These are phyloP conservation scores for Pygmarrhopalites habei DNA, from an alignment of 1,140 invertebrate genomes.

Conservation along the genomic window DNA sequence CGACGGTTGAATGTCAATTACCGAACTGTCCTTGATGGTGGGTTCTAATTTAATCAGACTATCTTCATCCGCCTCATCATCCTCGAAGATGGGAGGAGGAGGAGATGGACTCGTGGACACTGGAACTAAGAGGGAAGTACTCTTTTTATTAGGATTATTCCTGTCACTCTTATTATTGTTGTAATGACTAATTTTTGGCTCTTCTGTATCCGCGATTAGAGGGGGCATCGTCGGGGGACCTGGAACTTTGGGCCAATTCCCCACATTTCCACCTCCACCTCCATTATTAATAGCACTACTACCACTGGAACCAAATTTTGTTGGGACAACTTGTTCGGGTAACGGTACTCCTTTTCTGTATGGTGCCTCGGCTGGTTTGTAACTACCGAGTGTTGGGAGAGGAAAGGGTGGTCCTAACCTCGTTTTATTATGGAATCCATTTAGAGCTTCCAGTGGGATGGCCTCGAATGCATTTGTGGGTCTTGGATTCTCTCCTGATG, in stretches of 20 bases:
- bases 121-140: conserved; percentile 17
- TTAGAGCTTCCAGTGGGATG: conserved; percentile 35
- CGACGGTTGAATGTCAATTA: background rate
- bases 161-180: background rate
- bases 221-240: conserved; percentile 5
- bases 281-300: background rate
- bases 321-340: conserved; percentile 65
- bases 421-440: conserved; percentile 25
- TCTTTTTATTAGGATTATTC: background rate
- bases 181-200: background rate
- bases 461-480: conserved; percentile 29
- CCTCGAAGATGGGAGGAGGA: background rate
- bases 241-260: conserved; percentile 8
- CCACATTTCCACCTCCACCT: background rate
- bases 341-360: conserved; percentile 59
- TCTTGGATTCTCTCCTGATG: background rate
- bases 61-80: conserved; percentile 3
- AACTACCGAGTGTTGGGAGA: conserved; percentile 35
- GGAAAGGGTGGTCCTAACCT: conserved; percentile 36
- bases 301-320: conserved; percentile 7
- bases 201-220: background rate
- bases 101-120: background rate
- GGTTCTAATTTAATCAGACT: conserved; percentile 3
- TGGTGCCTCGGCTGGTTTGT: conserved; percentile 48
- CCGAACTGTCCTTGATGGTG: background rate